Conservation (phyloP, 2,113 vertebrate species). For the Takifugu bimaculatus region DNA sequence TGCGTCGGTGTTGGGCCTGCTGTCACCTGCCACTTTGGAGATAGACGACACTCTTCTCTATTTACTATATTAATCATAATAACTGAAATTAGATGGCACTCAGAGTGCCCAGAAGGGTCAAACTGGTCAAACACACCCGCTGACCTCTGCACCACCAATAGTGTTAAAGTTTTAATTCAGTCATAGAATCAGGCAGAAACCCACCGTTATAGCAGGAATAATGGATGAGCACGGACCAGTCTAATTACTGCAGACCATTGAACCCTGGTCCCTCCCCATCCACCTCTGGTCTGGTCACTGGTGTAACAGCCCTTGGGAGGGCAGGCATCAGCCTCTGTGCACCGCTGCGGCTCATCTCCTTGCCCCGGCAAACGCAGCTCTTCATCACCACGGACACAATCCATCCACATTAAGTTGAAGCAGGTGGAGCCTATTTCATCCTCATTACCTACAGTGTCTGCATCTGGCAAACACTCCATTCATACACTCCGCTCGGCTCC, state of each 20-base stretch:
- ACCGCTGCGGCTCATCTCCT: constrained; percentile 19
- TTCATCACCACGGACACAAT: constrained; percentile 53
- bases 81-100: too few relatives aligned
- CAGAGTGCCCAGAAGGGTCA: too few relatives aligned
- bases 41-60: too few relatives aligned
- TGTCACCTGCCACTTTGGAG: too few relatives aligned
- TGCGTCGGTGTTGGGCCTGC: too few relatives aligned
- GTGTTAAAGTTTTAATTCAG: too few relatives aligned
- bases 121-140: too few relatives aligned
- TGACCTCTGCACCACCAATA: too few relatives aligned
- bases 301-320: constrained; percentile 36
- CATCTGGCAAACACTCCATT: constrained; percentile 48
- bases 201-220: constrained; percentile 31
- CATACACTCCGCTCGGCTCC: constrained; percentile 37
- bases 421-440: constrained; percentile 54
- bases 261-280: constrained; percentile 20
- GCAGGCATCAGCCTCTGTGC: constrained; percentile 33
- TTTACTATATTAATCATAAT: too few relatives aligned
- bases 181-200: not conserved
- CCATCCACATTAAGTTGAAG: constrained; percentile 64
- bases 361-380: constrained; percentile 38
- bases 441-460: constrained; percentile 38
- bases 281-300: constrained; percentile 38
- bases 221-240: constrained; percentile 52
- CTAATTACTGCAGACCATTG: constrained; percentile 59